Percentiles rank a stretch among this genome's conserved stretches.
These are phyloP conservation scores for Celastrina argiolus DNA, from an alignment of 2,888 invertebrate species.

Conservation along the genomic window DNA sequence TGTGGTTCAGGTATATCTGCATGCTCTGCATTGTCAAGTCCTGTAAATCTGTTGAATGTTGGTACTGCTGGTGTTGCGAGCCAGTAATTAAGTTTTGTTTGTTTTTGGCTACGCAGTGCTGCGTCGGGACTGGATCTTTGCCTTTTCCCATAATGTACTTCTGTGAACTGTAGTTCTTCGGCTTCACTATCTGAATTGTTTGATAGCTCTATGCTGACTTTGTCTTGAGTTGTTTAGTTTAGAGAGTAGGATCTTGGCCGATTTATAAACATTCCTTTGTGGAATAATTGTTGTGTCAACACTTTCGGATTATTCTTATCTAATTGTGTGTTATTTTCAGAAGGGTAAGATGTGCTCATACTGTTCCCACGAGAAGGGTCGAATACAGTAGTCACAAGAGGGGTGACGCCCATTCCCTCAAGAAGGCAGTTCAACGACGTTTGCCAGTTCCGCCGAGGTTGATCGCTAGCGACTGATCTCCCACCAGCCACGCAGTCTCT, in stretches of 20 bases:
- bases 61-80: slow-evolving; percentile 14
- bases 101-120: not conserved
- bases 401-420: slow-evolving; percentile 30
- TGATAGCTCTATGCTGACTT: not conserved
- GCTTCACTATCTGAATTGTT: not conserved
- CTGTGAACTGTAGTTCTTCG: not conserved
- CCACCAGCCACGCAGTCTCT: slow-evolving; percentile 32
- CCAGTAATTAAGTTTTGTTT: slow-evolving; percentile 21
- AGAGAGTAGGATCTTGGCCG: slow-evolving; percentile 16
- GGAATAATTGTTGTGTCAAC: slow-evolving; percentile 21
- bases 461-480: slow-evolving; percentile 29
- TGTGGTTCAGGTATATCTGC: not conserved
- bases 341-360: not conserved
- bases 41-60: slow-evolving; percentile 16
- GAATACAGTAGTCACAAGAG: slow-evolving; percentile 27
- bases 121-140: slow-evolving; percentile 5
- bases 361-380: slow-evolving; percentile 24
- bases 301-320: not conserved
- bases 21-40: not conserved
- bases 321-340: too few relatives aligned
- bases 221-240: not conserved
- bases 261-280: slow-evolving; percentile 21
- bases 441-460: slow-evolving; percentile 31
- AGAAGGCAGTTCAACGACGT: slow-evolving; percentile 31
- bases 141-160: slow-evolving; percentile 6